phyloP scores from a whole-genome alignment of 1,140 invertebrate genomes.

The Drosophila carrolli region DNA sequence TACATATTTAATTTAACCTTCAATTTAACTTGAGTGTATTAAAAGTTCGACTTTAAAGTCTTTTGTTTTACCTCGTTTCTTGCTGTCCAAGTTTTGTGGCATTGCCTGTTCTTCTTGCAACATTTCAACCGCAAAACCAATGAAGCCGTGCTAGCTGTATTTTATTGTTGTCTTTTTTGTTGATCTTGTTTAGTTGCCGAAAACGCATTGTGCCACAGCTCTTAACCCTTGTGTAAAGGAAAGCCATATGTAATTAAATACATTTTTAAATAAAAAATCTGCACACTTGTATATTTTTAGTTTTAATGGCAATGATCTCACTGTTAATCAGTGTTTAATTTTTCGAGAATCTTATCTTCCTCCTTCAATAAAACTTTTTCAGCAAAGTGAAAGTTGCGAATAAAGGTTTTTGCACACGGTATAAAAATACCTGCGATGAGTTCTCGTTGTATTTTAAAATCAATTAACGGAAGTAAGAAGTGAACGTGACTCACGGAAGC shows the following conservation, averaged over 20 bases:
- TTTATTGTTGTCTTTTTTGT: conserved; percentile 27
- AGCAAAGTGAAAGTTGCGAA: conserved; percentile 31
- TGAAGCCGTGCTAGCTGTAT: conserved; percentile 38
- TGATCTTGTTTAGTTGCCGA: conserved; percentile 62
- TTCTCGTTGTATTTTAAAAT: conserved; percentile 32
- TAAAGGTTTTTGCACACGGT: conserved; percentile 13
- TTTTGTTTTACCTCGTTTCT: neutral
- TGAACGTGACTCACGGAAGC: conserved; percentile 22
- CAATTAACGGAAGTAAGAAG: conserved; percentile 22
- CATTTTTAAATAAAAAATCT: too few relatives aligned
- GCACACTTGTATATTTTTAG: too few relatives aligned
- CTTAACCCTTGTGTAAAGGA: conserved; percentile 56
- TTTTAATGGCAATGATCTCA: conserved; percentile 11
- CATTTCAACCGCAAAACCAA: conserved; percentile 63
- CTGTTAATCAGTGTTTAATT: neutral
- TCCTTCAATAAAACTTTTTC: conserved; percentile 8
- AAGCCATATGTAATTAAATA: too few relatives aligned
- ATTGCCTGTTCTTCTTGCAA: conserved; percentile 67
- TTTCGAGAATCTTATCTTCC: conserved; percentile 23
- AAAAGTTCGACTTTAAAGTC: neutral
- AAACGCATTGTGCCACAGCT: conserved; percentile 40
- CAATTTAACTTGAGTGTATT: conserved; percentile 6
- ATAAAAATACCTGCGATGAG: conserved; percentile 31
- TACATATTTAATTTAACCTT: neutral
- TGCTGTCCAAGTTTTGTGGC: conserved; percentile 37